Evolutionary conservation across 1,140 invertebrate genomes (phyloP).

Genomic region (Zaprionus gabonicus): DNA sequence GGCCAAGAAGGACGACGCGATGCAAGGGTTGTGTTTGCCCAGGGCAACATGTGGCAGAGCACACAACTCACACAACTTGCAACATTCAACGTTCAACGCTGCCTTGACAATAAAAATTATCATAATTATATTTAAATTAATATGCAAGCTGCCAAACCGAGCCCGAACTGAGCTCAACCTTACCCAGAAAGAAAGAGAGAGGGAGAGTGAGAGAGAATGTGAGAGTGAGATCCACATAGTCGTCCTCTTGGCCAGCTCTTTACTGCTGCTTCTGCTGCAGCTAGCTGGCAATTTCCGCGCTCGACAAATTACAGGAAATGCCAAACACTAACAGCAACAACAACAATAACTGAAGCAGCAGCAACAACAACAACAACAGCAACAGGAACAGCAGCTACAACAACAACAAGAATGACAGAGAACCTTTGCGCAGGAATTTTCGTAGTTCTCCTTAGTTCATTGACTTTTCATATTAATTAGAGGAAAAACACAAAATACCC

Average conservation of each 20-base stretch:
- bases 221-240: neutral
- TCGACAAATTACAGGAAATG: slow-evolving; percentile 80
- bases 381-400: slow-evolving; percentile 1
- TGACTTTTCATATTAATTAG: slow-evolving; percentile 1
- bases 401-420: slow-evolving; percentile 3
- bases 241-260: neutral
- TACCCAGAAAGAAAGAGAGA: neutral
- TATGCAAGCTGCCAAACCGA: slow-evolving; percentile 68
- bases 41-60: slow-evolving; percentile 69
- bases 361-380: neutral
- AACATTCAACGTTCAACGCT: slow-evolving; percentile 8
- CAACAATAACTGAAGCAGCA: slow-evolving; percentile 16
- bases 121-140: slow-evolving; percentile 84
- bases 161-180: slow-evolving; percentile 1
- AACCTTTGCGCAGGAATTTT: neutral
- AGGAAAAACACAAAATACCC: neutral
- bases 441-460: neutral
- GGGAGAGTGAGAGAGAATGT: no score
- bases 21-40: slow-evolving; percentile 70
- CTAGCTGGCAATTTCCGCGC: slow-evolving; percentile 64
- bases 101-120: slow-evolving; percentile 80
- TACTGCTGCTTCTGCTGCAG: neutral
- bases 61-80: slow-evolving; percentile 3
- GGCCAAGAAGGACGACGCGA: slow-evolving; percentile 39
- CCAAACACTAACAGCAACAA: slow-evolving; percentile 55